A percentile compares a stretch with the other conserved stretches of the same genome.
phyloP scores from a whole-genome alignment of 2,113 vertebrate species.

The Cottus gobio region DNA sequence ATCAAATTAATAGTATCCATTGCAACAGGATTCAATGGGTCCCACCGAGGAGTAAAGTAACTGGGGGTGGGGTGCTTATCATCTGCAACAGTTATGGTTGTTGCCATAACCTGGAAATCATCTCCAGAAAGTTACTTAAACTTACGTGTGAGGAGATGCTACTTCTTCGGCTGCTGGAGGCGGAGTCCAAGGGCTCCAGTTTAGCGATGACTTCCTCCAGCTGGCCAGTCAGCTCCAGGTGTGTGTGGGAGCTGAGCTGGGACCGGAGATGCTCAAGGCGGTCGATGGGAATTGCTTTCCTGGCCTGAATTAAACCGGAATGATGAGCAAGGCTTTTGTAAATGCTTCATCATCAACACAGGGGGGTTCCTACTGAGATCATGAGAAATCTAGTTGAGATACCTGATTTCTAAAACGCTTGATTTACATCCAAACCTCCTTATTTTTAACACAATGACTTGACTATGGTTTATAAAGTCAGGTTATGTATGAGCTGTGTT shows the following conservation, averaged over 20 bases:
- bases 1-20: neutral
- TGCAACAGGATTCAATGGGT: neutral
- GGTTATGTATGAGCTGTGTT: neutral
- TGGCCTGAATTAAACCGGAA: slow-evolving; percentile 81
- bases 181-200: slow-evolving; percentile 92
- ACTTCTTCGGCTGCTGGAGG: slow-evolving; percentile 95
- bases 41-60: neutral
- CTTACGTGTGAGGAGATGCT: slow-evolving; percentile 97
- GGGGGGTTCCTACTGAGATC: neutral
- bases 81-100: neutral
- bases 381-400: neutral
- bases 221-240: slow-evolving; percentile 84
- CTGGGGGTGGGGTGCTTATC: neutral
- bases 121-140: slow-evolving; percentile 11
- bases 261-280: slow-evolving; percentile 91
- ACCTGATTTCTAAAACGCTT: neutral
- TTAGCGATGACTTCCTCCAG: slow-evolving; percentile 92
- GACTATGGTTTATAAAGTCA: neutral
- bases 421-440: neutral
- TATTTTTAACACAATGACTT: neutral
- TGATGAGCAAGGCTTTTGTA: neutral
- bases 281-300: slow-evolving; percentile 92
- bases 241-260: slow-evolving; percentile 86
- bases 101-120: neutral
- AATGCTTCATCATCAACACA: neutral